These are phyloP conservation scores for Helicoverpa zea DNA, from an alignment of 1,140 invertebrate species.

Conservation along the genomic window DNA sequence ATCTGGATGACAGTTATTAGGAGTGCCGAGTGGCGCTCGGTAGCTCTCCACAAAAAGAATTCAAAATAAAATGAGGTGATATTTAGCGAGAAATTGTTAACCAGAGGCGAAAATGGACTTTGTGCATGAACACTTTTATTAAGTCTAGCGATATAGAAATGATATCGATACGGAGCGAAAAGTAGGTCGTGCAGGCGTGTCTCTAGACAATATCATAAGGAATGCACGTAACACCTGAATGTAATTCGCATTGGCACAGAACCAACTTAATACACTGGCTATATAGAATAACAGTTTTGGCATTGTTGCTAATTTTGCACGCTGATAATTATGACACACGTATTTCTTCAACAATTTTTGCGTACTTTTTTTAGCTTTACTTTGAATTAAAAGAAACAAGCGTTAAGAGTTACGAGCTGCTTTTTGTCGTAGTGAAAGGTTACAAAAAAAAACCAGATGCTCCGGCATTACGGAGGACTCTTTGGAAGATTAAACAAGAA, in stretches of 20 bases:
- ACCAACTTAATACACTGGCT: constrained; percentile 18
- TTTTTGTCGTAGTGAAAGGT: constrained; percentile 39
- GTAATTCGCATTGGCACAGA: constrained; percentile 45
- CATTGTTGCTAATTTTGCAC: constrained; percentile 36
- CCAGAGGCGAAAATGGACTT: constrained; percentile 55
- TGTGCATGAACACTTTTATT: constrained; percentile 47
- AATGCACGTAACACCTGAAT: constrained; percentile 41
- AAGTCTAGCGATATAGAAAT: constrained; percentile 42
- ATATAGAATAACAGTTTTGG: constrained; percentile 31
- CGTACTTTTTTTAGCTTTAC: constrained; percentile 4
- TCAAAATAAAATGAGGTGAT: constrained; percentile 64
- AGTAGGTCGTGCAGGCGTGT: constrained; percentile 39
- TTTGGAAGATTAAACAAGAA: constrained; percentile 65
- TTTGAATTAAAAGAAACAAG: constrained; percentile 1
- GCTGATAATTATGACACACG: constrained; percentile 3
- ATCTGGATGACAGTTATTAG: constrained; percentile 83
- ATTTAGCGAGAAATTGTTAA: constrained; percentile 66
- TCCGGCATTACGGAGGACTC: constrained; percentile 55
- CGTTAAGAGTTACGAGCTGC: neutral
- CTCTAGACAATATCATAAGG: constrained; percentile 42
- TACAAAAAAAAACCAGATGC: constrained; percentile 58
- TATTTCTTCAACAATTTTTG: constrained; percentile 18
- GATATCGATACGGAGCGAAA: constrained; percentile 18
- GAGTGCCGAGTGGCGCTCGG: constrained; percentile 62
- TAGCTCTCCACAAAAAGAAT: constrained; percentile 64